Conservation (phyloP, 2,888 invertebrate species). For the Agonopterix subpropinquella region DNA sequence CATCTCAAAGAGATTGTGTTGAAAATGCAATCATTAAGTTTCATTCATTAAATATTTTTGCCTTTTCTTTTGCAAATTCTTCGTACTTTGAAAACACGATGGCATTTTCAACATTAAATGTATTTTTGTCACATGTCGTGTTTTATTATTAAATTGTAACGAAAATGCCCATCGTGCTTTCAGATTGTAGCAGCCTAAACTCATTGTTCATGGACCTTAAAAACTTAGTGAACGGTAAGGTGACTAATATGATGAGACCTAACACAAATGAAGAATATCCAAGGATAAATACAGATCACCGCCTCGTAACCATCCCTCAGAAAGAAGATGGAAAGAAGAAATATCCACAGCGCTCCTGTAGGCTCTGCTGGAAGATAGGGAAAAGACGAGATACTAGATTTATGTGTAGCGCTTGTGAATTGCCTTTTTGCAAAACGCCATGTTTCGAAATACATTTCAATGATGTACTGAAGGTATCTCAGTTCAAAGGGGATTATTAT, state of each 20-base stretch:
- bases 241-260: conserved; percentile 46
- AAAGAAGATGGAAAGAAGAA: conserved; percentile 74
- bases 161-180: conserved; percentile 76
- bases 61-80: conserved; percentile 59
- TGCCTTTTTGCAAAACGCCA: conserved; percentile 68
- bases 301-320: conserved; percentile 69
- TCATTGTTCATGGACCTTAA: conserved; percentile 70
- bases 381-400: conserved; percentile 66
- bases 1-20: conserved; percentile 59
- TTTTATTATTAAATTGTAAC: conserved; percentile 29
- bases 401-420: conserved; percentile 67
- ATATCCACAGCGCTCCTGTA: conserved; percentile 70
- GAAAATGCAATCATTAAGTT: conserved; percentile 72
- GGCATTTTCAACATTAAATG: conserved; percentile 71
- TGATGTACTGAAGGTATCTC: conserved; percentile 62
- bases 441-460: conserved; percentile 70
- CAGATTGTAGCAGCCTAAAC: conserved; percentile 69
- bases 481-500: conserved; percentile 63
- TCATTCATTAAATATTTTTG: conserved; percentile 34
- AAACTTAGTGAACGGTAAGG: conserved; percentile 70
- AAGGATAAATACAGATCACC: conserved; percentile 51
- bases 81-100: conserved; percentile 69
- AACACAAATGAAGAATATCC: conserved; percentile 45
- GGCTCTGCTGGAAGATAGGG: conserved; percentile 69
- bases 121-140: neutral